phyloP scores from a whole-genome alignment of 2,797 vertebrate genomes.

The Lithobates sylvaticus region DNA sequence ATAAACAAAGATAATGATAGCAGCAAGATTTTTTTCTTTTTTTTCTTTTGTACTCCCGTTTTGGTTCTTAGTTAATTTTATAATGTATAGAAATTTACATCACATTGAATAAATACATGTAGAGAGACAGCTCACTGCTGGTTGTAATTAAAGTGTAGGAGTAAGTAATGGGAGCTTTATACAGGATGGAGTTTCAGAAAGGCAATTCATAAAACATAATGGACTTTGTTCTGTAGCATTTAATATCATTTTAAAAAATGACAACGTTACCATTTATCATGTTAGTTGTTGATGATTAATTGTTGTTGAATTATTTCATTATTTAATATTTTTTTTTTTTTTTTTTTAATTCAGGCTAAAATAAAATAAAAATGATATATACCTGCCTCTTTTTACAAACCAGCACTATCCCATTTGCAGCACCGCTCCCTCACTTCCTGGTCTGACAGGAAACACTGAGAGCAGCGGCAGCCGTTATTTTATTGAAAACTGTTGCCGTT shows the following conservation, averaged over 20 bases:
- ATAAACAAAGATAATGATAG: constrained; percentile 24
- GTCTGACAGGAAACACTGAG: too few relatives aligned
- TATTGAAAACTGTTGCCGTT: too few relatives aligned
- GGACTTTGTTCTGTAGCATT: too few relatives aligned
- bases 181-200: too few relatives aligned
- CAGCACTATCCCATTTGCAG: too few relatives aligned
- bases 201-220: neutral
- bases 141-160: neutral
- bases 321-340: neutral
- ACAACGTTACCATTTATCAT: neutral
- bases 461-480: too few relatives aligned
- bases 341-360: too few relatives aligned
- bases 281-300: neutral
- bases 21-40: neutral
- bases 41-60: neutral
- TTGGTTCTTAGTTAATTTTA: neutral
- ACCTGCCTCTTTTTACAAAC: too few relatives aligned
- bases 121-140: neutral
- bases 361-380: too few relatives aligned
- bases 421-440: too few relatives aligned
- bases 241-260: neutral
- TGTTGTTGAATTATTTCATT: neutral
- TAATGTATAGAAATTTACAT: neutral
- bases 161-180: neutral
- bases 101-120: neutral